A percentile compares a stretch with the other conserved stretches of the same genome.
These are phyloP conservation scores for Frieseomelitta varia DNA, from an alignment of 1,140 invertebrate genomes.

Conservation along the genomic window DNA sequence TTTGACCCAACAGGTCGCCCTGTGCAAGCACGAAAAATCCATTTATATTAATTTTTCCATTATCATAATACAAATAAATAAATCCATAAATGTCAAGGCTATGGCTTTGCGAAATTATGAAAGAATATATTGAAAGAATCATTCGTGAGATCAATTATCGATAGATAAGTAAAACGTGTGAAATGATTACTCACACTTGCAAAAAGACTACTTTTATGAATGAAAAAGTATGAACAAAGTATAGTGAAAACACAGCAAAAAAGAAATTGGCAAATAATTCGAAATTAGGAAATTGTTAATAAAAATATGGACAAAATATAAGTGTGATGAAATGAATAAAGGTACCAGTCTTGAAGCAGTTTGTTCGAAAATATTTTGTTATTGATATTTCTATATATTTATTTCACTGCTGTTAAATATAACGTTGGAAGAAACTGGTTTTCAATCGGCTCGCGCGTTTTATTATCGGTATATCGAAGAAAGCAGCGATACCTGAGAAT, in stretches of 20 bases:
- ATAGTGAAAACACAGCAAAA: too few species aligned
- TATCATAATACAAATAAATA: not conserved
- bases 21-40: slow-evolving; percentile 71
- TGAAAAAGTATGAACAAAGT: too few species aligned
- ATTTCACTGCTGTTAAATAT: not conserved
- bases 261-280: too few species aligned
- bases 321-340: too few species aligned
- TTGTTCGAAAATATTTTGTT: too few species aligned
- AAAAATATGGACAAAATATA: too few species aligned
- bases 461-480: not conserved
- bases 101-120: not conserved
- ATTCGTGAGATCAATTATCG: not conserved
- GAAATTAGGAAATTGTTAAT: too few species aligned
- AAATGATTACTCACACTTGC: not conserved
- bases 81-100: not conserved
- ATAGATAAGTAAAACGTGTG: too few species aligned
- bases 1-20: slow-evolving; percentile 94
- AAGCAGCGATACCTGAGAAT: slow-evolving; percentile 86
- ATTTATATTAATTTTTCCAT: not conserved
- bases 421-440: not conserved
- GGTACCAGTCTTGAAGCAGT: too few species aligned
- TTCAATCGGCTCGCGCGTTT: not conserved
- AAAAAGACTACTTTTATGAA: not conserved
- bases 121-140: too few species aligned
- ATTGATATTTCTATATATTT: not conserved